Evolutionary conservation across 2,797 vertebrate species (phyloP).

Genomic region (Eremophila alpestris): DNA sequence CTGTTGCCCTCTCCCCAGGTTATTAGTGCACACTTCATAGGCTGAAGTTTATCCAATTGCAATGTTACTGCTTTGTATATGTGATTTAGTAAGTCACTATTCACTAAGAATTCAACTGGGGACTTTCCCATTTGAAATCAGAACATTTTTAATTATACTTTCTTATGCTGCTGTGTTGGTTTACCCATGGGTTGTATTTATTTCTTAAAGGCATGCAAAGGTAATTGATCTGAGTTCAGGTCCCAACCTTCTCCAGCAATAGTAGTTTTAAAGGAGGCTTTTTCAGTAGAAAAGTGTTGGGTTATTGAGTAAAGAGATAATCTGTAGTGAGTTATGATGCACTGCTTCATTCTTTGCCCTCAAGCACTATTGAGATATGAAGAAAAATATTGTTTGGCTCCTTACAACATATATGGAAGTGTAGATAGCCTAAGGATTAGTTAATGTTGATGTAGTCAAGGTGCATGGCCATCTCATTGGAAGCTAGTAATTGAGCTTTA

Average conservation of each 20-base stretch:
- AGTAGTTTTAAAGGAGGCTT: conserved; percentile 69
- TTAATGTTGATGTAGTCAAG: conserved; percentile 34
- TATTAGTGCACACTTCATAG: background rate
- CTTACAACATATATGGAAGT: background rate
- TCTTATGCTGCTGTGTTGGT: conserved; percentile 73
- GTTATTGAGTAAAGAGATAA: conserved; percentile 65
- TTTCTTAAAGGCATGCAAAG: conserved; percentile 72
- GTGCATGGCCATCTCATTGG: conserved; percentile 37
- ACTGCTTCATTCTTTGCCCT: conserved; percentile 72
- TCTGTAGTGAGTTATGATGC: conserved; percentile 70
- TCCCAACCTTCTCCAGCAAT: conserved; percentile 69
- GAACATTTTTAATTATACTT: conserved; percentile 51
- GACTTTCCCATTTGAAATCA: conserved; percentile 49
- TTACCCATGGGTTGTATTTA: conserved; percentile 71
- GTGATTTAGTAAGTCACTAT: conserved; percentile 28
- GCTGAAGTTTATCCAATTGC: background rate
- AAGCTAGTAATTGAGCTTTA: conserved; percentile 72
- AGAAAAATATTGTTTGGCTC: conserved; percentile 51
- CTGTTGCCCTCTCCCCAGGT: conserved; percentile 12
- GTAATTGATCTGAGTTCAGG: conserved; percentile 69
- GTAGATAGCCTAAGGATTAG: conserved; percentile 39
- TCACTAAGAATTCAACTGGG: conserved; percentile 52
- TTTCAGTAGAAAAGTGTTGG: conserved; percentile 56
- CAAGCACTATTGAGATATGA: conserved; percentile 70
- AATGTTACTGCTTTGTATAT: background rate